Evolutionary conservation across 2,888 invertebrate species (phyloP).

Genomic region (Auanema freiburgensis): DNA sequence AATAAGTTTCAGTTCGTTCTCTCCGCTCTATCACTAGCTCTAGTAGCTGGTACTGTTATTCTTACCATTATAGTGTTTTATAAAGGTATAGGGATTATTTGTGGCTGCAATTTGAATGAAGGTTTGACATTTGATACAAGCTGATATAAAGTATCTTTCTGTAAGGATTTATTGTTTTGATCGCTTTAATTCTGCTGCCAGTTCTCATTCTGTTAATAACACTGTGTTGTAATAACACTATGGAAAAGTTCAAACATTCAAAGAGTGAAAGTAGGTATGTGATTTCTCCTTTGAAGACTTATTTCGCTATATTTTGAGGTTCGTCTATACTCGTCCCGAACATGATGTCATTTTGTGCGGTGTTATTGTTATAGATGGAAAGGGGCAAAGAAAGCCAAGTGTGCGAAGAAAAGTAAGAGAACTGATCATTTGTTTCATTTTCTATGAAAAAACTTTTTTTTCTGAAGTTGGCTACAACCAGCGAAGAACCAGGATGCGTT

Average conservation of each 20-base stretch:
- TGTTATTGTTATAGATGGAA: slow-evolving; percentile 39
- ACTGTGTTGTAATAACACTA: slow-evolving; percentile 49
- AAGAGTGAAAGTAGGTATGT: not conserved
- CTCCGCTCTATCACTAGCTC: slow-evolving; percentile 36
- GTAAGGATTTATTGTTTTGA: slow-evolving; percentile 37
- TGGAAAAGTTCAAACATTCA: slow-evolving; percentile 40
- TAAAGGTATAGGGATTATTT: slow-evolving; percentile 46
- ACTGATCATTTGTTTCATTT: not conserved
- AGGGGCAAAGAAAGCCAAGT: slow-evolving; percentile 20
- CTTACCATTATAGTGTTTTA: slow-evolving; percentile 48
- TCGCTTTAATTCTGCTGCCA: slow-evolving; percentile 37
- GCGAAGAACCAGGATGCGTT: not conserved
- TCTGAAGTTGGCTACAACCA: not conserved
- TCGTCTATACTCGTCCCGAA: slow-evolving; percentile 37
- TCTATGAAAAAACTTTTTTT: not conserved
- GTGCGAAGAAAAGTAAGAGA: slow-evolving; percentile 28
- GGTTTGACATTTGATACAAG: slow-evolving; percentile 23
- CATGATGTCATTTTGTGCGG: slow-evolving; percentile 43
- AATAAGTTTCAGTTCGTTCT: slow-evolving; percentile 25
- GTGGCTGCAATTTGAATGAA: slow-evolving; percentile 49
- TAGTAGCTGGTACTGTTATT: slow-evolving; percentile 42
- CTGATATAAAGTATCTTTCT: not conserved
- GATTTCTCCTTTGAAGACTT: not conserved
- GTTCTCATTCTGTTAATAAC: slow-evolving; percentile 47
- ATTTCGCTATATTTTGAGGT: slow-evolving; percentile 18